phyloP scores from a whole-genome alignment of 2,888 invertebrate genomes.

The Lepidonotus clava region DNA sequence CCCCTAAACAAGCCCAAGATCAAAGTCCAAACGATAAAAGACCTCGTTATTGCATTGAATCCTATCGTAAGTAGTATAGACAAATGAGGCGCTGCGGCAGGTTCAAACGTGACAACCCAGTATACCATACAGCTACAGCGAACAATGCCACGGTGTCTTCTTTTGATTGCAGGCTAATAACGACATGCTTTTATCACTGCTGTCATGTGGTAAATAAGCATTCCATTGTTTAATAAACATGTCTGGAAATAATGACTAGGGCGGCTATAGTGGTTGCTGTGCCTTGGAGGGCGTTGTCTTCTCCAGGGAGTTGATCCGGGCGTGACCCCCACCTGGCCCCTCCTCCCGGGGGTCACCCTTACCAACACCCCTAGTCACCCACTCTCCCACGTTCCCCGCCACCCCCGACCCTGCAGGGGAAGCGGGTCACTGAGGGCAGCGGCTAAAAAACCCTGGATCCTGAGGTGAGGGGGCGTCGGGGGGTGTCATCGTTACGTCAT shows the following conservation, averaged over 20 bases:
- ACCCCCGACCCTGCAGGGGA: not conserved
- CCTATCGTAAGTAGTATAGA: not conserved
- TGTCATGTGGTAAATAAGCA: not conserved
- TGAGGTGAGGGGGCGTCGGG: not conserved
- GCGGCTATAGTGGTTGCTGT: no score
- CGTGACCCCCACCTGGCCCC: not conserved
- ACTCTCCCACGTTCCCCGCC: not conserved
- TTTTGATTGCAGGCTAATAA: slow-evolving; percentile 2
- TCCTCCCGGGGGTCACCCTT: not conserved
- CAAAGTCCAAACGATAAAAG: no score
- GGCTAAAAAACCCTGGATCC: slow-evolving; percentile 15
- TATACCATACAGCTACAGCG: not conserved
- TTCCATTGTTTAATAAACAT: not conserved
- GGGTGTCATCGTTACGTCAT: slow-evolving; percentile 27
- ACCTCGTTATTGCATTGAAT: no score
- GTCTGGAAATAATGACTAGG: not conserved
- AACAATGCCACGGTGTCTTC: not conserved
- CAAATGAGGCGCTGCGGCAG: not conserved
- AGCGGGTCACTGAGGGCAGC: not conserved
- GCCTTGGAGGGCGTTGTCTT: not conserved
- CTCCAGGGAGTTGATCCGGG: not conserved
- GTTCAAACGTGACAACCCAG: not conserved
- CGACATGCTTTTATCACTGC: not conserved
- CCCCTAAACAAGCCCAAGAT: no score
- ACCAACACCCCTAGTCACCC: not conserved